phyloP scores from a whole-genome alignment of 2,797 vertebrate genomes.

The Sandelia bainsii region DNA sequence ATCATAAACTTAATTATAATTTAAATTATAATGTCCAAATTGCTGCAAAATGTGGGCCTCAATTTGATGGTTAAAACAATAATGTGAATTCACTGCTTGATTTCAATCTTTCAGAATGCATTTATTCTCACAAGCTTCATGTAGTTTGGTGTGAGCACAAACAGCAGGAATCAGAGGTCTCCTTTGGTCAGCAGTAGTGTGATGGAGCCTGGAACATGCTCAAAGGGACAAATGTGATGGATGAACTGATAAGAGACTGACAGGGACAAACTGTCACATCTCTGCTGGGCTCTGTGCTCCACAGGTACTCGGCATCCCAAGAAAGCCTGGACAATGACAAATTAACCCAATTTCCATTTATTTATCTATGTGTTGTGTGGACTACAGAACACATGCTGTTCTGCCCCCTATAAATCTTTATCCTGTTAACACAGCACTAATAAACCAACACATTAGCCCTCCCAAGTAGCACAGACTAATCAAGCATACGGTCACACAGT shows the following conservation, averaged over 20 bases:
- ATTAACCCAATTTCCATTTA: slow-evolving; percentile 80
- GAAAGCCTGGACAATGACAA: slow-evolving; percentile 72
- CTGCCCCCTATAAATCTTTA: slow-evolving; percentile 79
- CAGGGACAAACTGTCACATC: slow-evolving; percentile 62
- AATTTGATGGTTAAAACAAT: background rate
- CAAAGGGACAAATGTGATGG: slow-evolving; percentile 49
- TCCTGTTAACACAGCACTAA: slow-evolving; percentile 75
- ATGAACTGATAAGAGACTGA: slow-evolving; percentile 55
- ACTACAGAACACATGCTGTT: slow-evolving; percentile 67
- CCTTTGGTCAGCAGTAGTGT: slow-evolving; percentile 17
- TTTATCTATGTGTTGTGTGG: slow-evolving; percentile 75
- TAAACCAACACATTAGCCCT: slow-evolving; percentile 72
- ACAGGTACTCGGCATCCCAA: slow-evolving; percentile 60
- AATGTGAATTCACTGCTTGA: background rate
- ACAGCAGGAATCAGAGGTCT: slow-evolving; percentile 41
- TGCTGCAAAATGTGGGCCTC: background rate
- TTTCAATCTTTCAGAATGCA: slow-evolving; percentile 9
- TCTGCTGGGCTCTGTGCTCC: slow-evolving; percentile 48
- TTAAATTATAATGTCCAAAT: no score
- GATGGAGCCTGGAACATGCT: slow-evolving; percentile 24
- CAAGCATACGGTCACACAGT: slow-evolving; percentile 43
- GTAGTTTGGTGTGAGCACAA: slow-evolving; percentile 29
- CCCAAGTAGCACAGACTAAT: slow-evolving; percentile 63
- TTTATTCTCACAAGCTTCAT: slow-evolving; percentile 13
- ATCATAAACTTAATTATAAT: no score